Evolutionary conservation across 2,113 vertebrate genomes (phyloP), one percentile per base, ranked within the genome.

Genomic region (Chionomys nivalis): DNA sequence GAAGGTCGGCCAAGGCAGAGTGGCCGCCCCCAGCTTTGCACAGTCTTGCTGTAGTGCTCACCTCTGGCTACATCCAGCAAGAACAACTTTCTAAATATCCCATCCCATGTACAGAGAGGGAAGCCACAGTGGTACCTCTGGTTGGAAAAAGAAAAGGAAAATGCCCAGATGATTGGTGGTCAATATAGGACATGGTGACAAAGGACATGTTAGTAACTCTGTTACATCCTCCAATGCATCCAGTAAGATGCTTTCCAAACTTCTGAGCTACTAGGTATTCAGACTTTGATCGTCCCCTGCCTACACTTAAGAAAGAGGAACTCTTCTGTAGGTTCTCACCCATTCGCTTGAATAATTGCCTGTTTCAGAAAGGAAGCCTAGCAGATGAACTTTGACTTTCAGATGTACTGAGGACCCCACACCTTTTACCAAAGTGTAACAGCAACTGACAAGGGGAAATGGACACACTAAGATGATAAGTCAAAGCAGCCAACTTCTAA

Each of bases 21-120:
- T 83, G 93, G 93, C 87, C 39, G 33, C 77, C 52, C 96, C 96
- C 93, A 95, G 66, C 70, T 96, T 89, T 92, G 73, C 36, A 42
- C 28, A 86, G 78, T 93, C 88, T 92, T 61, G 58, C 73, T 82
- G 13, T 72, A 89, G 58, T 77, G 83, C 36, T 93, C 66, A 87
- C 44, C 61, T 73, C 52, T 86, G 94, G 61, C 73, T 76, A 92
- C 7, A 55, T 23, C 44, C 73, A 31, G 86, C 87, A 82, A 95
- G 91, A 90, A 63, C 7, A 44, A 55, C 58, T 91, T 96, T 96
- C 94, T 97, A 94, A 96, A 93, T 91, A 94, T 44, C 55, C 79
- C 66, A 78, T 91, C 44, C 63, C 58, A 19, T 86, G 77, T n/a
- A 70, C 36, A 94, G 89, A 79, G 31, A 93, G 21, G 65, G 49